Base-by-base conservation (phyloP, 2,113 vertebrate genomes). In the Chelonoidis abingdonii region DNA sequence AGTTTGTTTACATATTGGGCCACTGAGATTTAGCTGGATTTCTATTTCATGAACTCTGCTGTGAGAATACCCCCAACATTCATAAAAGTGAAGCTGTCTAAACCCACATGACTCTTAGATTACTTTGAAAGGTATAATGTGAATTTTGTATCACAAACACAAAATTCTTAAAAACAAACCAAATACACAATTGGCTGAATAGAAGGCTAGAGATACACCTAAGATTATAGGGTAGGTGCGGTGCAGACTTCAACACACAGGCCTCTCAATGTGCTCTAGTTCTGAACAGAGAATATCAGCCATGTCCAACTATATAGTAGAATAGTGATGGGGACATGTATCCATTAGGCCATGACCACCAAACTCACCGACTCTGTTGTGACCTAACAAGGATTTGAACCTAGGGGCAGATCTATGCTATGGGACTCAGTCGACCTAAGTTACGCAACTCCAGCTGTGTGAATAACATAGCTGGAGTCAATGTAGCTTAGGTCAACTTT, bases 1-100 rank as follows among this genome's bases (percentile, higher is more conserved):
- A 86, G 72, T 94, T 92, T 96, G 92, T 92, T 95, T 96, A 81
- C 80, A 49, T 5, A 87, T 87, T 72, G 75, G 92, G 83, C 90
- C 85, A 13, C 6, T 14, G 83, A 91, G 95, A 87, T 75, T 95
- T 94, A 44, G 3, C 80, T 80, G 94, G 94, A 91, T 95, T 94
- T 88, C 84, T 84, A 49, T 81, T 92, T 96, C 90, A 41, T 84
- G 84, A 84, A 53, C 49, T 88, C 87, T 52, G 80, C 83, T 82
- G 80, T 86, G 90, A 93, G 92, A 93, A 93, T 79, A 87, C 92
- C 72, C 92, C 62, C 88, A 83, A 79, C 17, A n/a, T 88, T 95
- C 95, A 95, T 91, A 91, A 93, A 84, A 95, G 86, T 3, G 83
- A 92, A 84, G 83, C 87, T 80, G 80, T 27, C 72, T 31, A 83